Base-by-base conservation (phyloP, 2,113 vertebrate species). In the Colistium nudipinnis region DNA sequence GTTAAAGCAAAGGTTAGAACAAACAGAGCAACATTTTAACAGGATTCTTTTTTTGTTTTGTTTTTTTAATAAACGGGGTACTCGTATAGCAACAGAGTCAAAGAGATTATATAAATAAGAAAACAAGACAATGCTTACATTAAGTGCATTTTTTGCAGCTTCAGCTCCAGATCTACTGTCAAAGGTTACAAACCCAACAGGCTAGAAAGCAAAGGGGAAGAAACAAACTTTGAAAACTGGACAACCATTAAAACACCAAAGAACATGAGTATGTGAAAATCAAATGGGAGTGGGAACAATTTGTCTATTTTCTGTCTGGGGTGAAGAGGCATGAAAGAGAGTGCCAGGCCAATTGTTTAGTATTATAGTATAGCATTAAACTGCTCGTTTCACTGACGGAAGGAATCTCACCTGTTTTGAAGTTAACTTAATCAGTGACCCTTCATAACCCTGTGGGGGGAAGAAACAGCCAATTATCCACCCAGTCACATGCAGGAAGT, bases 171-270 rank as follows among this genome's bases (percentile, higher is more conserved):
- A 93, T 10, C 97, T 94, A 88, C 94, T 95, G 92, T 99, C 98
- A 83, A 99, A 99, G 78, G 96, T 98, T 90, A 99, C 98, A 94
- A 99, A 99, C 70, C 98, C 98, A 80, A 99, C 97, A 75, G 97
- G 98, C 98, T 99, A 85, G 60, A 93, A 92, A 88, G 77, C 22
- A 89, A 62, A 68, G 72, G 44, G 72, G 73, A 69, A 81, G 54
- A 84, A 74, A 76, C 28, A 68, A 22, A 66, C 28, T 11, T 13
- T 38, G 64, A 24, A 60, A 67, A 39, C 6, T 7, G 4, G 10
- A 36, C 6, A 12, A 52, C 3, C 4, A 25, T 6, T 3, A 16
- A 1, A 47, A 55, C 28, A 62, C 0, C 3, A 8, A 62, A 54
- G 7, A 27, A 20, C 39, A 10, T 27, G 25, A 47, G 35, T 41